Conservation (phyloP, 92 coral and sea anemone species). For the Phymanthus crucifer region DNA sequence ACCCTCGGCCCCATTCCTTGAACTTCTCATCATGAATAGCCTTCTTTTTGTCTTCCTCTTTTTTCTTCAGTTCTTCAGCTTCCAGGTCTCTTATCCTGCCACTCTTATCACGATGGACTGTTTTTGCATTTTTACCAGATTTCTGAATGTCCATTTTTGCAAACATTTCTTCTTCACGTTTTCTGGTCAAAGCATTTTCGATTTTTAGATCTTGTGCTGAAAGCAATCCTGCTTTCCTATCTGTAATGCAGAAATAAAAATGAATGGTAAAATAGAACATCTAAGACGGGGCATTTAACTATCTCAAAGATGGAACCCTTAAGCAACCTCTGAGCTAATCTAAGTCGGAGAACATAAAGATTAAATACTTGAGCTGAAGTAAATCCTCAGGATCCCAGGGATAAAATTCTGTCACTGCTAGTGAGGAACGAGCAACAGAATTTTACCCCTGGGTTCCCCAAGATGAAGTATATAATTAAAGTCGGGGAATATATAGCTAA, state of each 20-base stretch:
- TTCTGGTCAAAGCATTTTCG: slow-evolving; percentile 58
- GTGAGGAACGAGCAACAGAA: too few species aligned
- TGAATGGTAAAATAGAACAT: background rate
- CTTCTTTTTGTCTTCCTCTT: slow-evolving; percentile 80
- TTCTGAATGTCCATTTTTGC: slow-evolving; percentile 63
- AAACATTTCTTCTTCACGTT: slow-evolving; percentile 78
- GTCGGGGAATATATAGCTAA: too few species aligned
- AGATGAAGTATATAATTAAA: too few species aligned
- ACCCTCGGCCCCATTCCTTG: slow-evolving; percentile 98
- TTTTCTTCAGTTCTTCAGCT: slow-evolving; percentile 66
- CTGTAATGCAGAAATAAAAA: slow-evolving; percentile 9
- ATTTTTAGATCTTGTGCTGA: slow-evolving; percentile 70
- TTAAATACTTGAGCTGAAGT: too few species aligned
- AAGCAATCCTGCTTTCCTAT: slow-evolving; percentile 82
- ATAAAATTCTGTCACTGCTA: too few species aligned
- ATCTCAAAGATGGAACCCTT: too few species aligned
- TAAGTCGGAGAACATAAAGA: too few species aligned
- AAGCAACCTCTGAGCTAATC: too few species aligned
- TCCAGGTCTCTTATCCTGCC: slow-evolving; percentile 80
- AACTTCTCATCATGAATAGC: slow-evolving; percentile 83
- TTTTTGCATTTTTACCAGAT: slow-evolving; percentile 79
- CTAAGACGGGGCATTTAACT: too few species aligned
- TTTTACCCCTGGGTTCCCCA: too few species aligned
- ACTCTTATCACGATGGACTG: slow-evolving; percentile 86
- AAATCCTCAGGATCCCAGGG: too few species aligned